Conservation (phyloP, 2,888 invertebrate species). For the Cepaea hortensis region DNA sequence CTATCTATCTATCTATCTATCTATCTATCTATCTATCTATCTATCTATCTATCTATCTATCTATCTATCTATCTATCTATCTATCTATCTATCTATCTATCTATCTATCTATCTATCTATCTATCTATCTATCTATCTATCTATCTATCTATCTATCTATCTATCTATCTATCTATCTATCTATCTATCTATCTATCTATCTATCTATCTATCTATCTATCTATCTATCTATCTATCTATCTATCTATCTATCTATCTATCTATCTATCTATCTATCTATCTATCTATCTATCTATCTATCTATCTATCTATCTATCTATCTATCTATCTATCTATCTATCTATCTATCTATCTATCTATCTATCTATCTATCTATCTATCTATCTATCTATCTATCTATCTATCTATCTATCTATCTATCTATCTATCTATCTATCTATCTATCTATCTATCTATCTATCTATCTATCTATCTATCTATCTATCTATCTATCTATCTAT, state of each 20-base stretch:
- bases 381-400: neutral
- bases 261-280: neutral
- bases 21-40: slow-evolving; percentile 20
- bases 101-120: neutral
- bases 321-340: neutral
- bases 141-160: neutral
- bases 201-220: neutral
- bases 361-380: no score
- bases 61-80: slow-evolving; percentile 13
- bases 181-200: neutral
- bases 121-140: neutral
- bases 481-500: neutral
- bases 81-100: slow-evolving; percentile 17
- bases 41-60: slow-evolving; percentile 15
- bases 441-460: neutral
- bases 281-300: neutral
- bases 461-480: neutral
- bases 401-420: neutral
- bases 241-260: neutral
- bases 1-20: slow-evolving; percentile 20
- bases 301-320: neutral
- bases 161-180: neutral
- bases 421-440: neutral
- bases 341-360: neutral
- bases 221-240: no score